Evolutionary conservation across 2,888 invertebrate species (phyloP), one percentile per base, ranked within the genome.

Genomic region (Pterostichus niger): DNA sequence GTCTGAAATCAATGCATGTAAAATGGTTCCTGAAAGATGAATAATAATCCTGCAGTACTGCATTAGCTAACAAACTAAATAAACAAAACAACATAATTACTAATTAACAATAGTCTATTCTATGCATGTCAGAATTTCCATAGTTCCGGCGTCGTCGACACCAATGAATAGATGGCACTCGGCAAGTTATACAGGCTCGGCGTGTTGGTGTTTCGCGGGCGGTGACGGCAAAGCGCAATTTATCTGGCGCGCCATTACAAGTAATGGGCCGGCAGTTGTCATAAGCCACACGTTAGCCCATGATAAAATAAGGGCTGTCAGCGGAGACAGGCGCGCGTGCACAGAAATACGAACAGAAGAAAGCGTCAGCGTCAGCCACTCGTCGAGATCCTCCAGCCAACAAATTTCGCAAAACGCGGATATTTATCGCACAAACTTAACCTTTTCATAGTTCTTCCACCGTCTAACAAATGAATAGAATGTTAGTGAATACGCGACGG

Each of bases 231-330:
- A 9, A n/a, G 82, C 52, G 59, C 83, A 77, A 83, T 83, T 83
- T 83, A 83, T 83, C 83, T 77, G 82, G 83, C 68, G 83, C 76
- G 40, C 83, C 83, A 83, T 83, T 83, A 83, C 83, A 83, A 73
- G 83, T 83, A 83, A 83, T 83, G 83, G 83, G 83, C 77, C 52
- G 83, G 83, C 83, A 83, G 77, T 83, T 83, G 83, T 83, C 83
- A 83, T 83, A 83, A 83, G 83, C 83, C 83, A 83, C 77, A 83
- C 83, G 83, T 83, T 83, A 77, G 83, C 77, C 83, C 83, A 83
- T 83, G 83, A 83, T 83, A 77, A 83, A 83, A 83, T 83, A 83
- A 83, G 77, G 82, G 64, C 83, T 83, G 83, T 83, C 83, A 77
- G 35, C 17, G 13, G 61, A 46, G 40, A 75, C 64, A 40, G 52